Conservation (phyloP, 2,113 vertebrate genomes). For the Cyprinodon variegatus region DNA sequence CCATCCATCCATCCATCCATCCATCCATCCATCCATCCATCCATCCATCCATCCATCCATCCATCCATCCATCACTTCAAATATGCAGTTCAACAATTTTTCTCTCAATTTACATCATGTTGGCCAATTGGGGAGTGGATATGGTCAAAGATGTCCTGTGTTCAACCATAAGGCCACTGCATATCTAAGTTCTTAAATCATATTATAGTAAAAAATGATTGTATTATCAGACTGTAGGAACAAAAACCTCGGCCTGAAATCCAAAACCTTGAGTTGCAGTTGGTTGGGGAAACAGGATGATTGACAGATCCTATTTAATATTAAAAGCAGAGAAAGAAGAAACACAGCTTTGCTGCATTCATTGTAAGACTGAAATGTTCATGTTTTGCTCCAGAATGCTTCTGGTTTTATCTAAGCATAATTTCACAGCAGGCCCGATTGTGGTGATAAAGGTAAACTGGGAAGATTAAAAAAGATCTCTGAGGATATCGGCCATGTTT, state of each 20-base stretch:
- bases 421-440: constrained; percentile 17
- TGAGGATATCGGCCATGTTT: background rate
- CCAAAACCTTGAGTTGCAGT: background rate
- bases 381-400: constrained; percentile 11
- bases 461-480: constrained; percentile 23
- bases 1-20: too few relatives aligned
- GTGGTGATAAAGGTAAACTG: constrained; percentile 31
- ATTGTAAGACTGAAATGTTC: background rate
- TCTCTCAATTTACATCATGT: too few relatives aligned
- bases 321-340: background rate
- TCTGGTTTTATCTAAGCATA: constrained; percentile 12
- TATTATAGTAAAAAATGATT: too few relatives aligned
- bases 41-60: background rate
- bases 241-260: background rate
- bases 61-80: too few relatives aligned
- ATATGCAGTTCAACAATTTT: too few relatives aligned
- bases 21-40: background rate
- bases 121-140: too few relatives aligned
- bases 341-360: background rate
- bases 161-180: too few relatives aligned
- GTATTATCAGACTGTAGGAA: too few relatives aligned
- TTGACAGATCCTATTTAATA: background rate
- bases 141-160: too few relatives aligned
- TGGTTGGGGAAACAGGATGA: background rate
- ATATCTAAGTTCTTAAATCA: too few relatives aligned